Evolutionary conservation across 2,888 invertebrate genomes (phyloP), one percentile per base, ranked within the genome.

Genomic region (Pyrrhosoma nymphula): DNA sequence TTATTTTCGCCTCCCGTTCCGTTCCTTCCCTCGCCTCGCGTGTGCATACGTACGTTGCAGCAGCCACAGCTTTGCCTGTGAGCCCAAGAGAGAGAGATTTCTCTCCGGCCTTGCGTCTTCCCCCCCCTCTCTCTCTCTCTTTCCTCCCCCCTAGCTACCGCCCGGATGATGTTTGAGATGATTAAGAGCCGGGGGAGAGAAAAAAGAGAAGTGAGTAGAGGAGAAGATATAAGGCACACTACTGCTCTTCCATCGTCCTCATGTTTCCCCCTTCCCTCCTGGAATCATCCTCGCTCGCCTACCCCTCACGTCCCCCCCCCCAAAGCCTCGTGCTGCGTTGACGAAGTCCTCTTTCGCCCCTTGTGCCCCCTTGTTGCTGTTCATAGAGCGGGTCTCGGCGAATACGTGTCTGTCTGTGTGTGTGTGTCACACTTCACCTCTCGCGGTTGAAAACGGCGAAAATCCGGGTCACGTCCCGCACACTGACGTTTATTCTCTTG

Each of bases 401-500:
- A 8, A 30, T 82, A 60, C 60, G 20, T 20, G 6, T 82, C 82
- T 4, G 14, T 35, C 30, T 35, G 82, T 35, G 82, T 82, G 75
- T 82, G 82, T 63, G 35, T 91, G 91, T 91, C 63, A 91, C 93
- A 69, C 69, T 93, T 93, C 93, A 93, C 47, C 75, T 69, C 69
- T 47, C 93, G 69, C 69, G 69, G 93, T 93, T 93, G 93, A 93
- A 91, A 91, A 69, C 91, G 91, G 63, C 82, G 69, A 69, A 93
- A 69, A 93, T 93, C 93, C 69, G 93, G 93, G 93, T 93, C 93
- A 69, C 69, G 93, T 93, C 93, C 93, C 47, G 69, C 18, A 23
- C 93, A n/a, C 39, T 93, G 93, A 93, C 93, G 93, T 93, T 93
- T 69, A 93, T 93, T 93, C 93, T 93, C 93, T 35, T 47, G 93